Conservation (phyloP, 2,888 invertebrate species). For the Amiota minor region DNA sequence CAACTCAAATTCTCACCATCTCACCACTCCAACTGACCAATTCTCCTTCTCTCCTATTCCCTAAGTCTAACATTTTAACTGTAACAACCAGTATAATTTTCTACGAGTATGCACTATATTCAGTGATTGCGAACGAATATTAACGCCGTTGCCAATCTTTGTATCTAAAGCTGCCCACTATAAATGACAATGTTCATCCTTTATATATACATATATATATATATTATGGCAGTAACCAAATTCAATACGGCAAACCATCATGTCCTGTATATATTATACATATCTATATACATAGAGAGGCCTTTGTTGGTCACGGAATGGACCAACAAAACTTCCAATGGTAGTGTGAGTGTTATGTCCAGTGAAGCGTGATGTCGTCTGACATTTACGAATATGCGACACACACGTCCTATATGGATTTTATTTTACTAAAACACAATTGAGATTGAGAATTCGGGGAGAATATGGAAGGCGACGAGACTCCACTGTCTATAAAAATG, state of each 20-base stretch:
- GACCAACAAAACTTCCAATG: not conserved
- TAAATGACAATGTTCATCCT: not conserved
- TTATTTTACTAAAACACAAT: constrained; percentile 8
- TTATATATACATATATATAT: too few relatives aligned
- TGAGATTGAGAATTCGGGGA: constrained; percentile 10
- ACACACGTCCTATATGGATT: not conserved
- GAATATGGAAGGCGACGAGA: not conserved
- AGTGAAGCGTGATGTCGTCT: constrained; percentile 68
- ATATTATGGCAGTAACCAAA: not conserved
- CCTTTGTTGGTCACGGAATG: too few relatives aligned
- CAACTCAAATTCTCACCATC: not conserved
- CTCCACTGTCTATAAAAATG: too few relatives aligned
- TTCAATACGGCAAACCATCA: not conserved
- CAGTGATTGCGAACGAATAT: too few relatives aligned
- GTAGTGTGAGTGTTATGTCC: constrained; percentile 52
- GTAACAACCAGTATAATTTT: too few relatives aligned
- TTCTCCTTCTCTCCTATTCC: too few relatives aligned
- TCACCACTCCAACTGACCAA: not conserved
- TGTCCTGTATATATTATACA: not conserved
- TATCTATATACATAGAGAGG: too few relatives aligned
- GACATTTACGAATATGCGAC: constrained; percentile 57
- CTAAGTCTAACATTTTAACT: too few relatives aligned
- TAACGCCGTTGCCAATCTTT: too few relatives aligned
- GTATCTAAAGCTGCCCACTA: too few relatives aligned
- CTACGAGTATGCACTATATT: too few relatives aligned